Base-by-base conservation (phyloP, 2,797 vertebrate genomes). In the Pangasius macronema region DNA sequence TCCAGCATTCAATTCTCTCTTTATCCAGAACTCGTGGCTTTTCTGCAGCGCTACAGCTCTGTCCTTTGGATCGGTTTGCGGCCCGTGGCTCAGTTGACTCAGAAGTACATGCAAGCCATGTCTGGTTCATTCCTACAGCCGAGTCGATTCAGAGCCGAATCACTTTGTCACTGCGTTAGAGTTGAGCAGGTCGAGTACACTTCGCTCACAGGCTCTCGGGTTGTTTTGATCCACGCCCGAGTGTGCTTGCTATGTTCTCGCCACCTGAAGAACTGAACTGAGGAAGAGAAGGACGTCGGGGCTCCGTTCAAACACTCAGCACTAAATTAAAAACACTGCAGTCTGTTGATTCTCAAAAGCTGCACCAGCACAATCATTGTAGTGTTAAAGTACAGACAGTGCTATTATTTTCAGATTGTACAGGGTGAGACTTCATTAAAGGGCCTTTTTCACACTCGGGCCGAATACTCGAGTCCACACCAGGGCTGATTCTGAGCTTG, bases 101-200 rank as follows among this genome's bases (percentile, higher is more conserved):
- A 3, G 0, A 51, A 3, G 16, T 18, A 3, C 27, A n/a, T 67
- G 2, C 1, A 3, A 6, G 30, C 14, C 14, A 0, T 30, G n/a
- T 67, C 33, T 0, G 13, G 30, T 70, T 73, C 0, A 18, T 53
- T 53, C 46, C 5, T 53, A 14, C 13, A 24, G 30, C 30, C 0
- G 46, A 75, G 24, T 75, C 5, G 42, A 14, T 72, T 68, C 65
- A 6, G 30, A 68, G 14, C 36, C 67, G 67, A 36, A 3, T 39
- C 33, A 1, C 33, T 70, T 65, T 14, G n/a, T 30, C 59, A 9
- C 24, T 1, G 59, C 59, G 0, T 10, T 18, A 10, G 59, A 61
- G 63, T 14, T 65, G 33, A 33, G 13, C 61, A 2, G 2, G 8
- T 11, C 57, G 24, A 7, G 5, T 18, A 1, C 14, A 0, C 30